Evolutionary conservation across 2,888 invertebrate species (phyloP), one percentile per base, ranked within the genome.

Genomic region (Leucophora obtusa): DNA sequence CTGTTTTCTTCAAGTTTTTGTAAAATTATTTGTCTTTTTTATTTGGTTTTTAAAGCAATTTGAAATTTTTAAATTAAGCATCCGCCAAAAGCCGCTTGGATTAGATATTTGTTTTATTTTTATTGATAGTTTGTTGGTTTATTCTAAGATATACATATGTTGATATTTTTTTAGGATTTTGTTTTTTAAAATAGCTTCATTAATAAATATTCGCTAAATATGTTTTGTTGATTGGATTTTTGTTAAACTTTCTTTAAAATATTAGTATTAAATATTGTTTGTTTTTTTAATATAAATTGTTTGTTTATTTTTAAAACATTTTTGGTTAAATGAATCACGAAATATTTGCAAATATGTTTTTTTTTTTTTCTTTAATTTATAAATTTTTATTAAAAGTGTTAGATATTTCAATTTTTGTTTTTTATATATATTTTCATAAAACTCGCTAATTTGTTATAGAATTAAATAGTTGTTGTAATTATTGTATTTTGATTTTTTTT

Each of bases 351-450:
- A 28, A 82, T 83, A 75, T 77, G 74, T 43, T 11, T 79, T 43
- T 58, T 53, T 71, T 82, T 18, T 28, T 21, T 21, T 53, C 68
- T 82, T 17, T 28, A 28, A 7, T 82, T 21, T 69, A 14, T 35
- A 63, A 62, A 51, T 11, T 28, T n/a, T 21, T 54, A 58, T 68
- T 72, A 68, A 78, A 62, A 62, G 65, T 53, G 66, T 72, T 60
- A 68, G 69, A 79, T 79, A 79, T 68, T 81, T 81, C 65, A 10
- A 43, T 43, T 43, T 10, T 84, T 82, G 74, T 82, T 82, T 81
- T 79, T 63, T 77, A 62, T 28, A 47, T 47, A 24, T 63, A 69
- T 71, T 79, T 53, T 51, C 33, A 58, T 68, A 35, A 69, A 62
- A 35, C 68, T 47, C 28, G 58, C 51, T 47, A 63, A 47, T 50